Conservation (phyloP, 2,797 vertebrate genomes). For the Todus mexicanus region DNA sequence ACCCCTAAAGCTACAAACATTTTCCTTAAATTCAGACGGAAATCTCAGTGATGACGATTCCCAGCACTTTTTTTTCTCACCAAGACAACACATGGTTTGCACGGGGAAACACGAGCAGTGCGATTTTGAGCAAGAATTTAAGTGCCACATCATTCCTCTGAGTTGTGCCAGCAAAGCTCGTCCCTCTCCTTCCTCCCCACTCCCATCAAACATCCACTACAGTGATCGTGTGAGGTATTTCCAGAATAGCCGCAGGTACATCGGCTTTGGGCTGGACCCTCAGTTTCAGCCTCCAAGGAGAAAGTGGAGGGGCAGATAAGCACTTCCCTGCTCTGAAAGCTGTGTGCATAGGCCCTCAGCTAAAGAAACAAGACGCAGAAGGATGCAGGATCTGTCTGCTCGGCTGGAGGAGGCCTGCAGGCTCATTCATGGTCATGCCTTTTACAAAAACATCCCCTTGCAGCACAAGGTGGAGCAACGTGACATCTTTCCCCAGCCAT, state of each 20-base stretch:
- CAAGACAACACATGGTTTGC: no score
- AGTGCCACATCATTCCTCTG: not conserved
- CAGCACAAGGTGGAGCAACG: not conserved
- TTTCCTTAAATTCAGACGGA: not conserved
- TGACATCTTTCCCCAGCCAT: rapidly evolving
- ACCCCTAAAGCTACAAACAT: not conserved
- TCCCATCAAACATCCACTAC: no score
- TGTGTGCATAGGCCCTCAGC: not conserved
- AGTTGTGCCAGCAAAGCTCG: not conserved
- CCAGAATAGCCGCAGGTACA: no score
- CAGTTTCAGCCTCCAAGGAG: no score
- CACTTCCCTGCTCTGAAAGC: not conserved
- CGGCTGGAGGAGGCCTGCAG: not conserved
- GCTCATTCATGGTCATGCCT: no score
- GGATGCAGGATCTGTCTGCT: not conserved
- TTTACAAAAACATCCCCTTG: not conserved
- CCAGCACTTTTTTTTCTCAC: no score
- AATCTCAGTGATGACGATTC: no score
- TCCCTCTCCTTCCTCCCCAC: not conserved
- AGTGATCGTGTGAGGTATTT: no score
- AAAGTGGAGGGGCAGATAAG: not conserved
- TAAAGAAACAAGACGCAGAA: not conserved
- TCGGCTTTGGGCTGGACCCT: no score
- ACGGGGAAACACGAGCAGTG: not conserved
- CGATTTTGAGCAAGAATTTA: not conserved